These are phyloP conservation scores for Strigops habroptila DNA, from an alignment of 2,113 vertebrate genomes.

Conservation along the genomic window DNA sequence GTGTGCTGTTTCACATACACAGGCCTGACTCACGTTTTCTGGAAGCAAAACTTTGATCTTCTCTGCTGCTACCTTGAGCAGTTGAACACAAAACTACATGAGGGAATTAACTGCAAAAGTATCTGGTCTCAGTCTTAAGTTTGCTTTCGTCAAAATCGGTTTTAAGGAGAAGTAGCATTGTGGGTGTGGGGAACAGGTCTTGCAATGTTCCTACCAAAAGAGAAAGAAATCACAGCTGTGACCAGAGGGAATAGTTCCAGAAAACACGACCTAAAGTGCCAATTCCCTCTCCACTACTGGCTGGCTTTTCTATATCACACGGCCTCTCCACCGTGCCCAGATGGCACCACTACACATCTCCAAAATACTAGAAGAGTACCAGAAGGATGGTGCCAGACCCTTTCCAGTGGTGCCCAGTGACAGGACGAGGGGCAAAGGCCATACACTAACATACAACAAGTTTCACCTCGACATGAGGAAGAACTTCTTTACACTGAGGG, in stretches of 20 bases:
- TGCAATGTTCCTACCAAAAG: neutral
- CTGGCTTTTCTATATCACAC: neutral
- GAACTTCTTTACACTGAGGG: neutral
- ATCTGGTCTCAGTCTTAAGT: neutral
- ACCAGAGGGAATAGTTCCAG: neutral
- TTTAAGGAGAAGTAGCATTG: neutral
- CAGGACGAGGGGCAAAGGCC: neutral
- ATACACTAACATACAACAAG: neutral
- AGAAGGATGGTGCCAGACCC: neutral
- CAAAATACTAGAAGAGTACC: neutral
- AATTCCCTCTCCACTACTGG: neutral
- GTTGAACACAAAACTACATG: neutral
- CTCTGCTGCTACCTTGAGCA: neutral
- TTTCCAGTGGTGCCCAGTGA: neutral
- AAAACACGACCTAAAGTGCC: neutral
- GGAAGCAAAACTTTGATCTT: neutral
- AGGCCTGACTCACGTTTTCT: neutral
- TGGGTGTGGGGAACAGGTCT: neutral
- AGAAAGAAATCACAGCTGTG: neutral
- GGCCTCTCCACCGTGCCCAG: neutral
- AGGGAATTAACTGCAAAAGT: neutral
- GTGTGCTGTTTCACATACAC: neutral
- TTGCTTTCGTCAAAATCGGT: neutral
- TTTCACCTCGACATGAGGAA: neutral
- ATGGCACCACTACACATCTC: neutral